Conservation (phyloP, 2,113 vertebrate genomes). For the Heliornis fulica region DNA sequence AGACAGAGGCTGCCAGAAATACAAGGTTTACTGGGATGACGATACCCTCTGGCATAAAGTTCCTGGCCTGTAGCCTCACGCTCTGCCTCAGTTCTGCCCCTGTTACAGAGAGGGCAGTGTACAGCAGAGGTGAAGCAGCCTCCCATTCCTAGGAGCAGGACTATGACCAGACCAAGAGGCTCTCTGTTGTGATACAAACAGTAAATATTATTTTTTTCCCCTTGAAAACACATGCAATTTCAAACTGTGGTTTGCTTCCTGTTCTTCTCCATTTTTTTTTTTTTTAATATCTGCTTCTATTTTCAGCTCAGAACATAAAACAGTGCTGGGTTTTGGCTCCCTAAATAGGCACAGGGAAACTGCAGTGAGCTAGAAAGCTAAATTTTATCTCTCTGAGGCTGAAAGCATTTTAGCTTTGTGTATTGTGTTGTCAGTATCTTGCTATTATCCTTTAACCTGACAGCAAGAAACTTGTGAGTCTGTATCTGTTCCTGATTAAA, state of each 20-base stretch:
- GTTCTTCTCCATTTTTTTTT: neutral
- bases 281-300: neutral
- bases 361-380: neutral
- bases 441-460: neutral
- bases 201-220: neutral
- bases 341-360: neutral
- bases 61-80: neutral
- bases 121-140: neutral
- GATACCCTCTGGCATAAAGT: neutral
- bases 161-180: neutral
- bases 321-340: neutral
- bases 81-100: neutral
- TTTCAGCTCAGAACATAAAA: constrained; percentile 22
- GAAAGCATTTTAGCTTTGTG: neutral
- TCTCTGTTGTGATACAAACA: neutral
- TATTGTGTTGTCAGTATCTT: neutral
- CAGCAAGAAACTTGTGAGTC: neutral
- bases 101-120: neutral
- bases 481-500: neutral
- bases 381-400: neutral
- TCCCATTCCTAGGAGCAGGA: neutral
- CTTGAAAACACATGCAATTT: neutral
- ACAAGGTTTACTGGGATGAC: neutral
- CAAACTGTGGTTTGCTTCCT: neutral
- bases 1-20: neutral